Evolutionary conservation across 2,113 vertebrate species (phyloP), one percentile per base, ranked within the genome.

Genomic region (Oryzias javanicus): DNA sequence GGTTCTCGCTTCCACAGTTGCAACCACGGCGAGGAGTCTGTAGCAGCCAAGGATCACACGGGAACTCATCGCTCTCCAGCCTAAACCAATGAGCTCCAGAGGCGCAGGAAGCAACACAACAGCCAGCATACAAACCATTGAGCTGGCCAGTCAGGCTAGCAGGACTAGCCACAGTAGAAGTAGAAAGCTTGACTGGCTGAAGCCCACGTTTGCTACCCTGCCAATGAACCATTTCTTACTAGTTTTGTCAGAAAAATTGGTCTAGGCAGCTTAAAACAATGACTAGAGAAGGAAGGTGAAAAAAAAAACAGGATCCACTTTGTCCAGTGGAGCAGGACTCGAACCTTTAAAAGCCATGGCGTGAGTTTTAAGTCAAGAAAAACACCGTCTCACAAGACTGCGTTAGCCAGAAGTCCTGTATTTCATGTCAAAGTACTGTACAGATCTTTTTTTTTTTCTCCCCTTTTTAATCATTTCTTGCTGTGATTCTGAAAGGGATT

Each of bases 381-480:
- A 35, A 63, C 47, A 13, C 5, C 18, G 27, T 73, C 72, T 77
- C 74, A 79, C 74, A 69, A 76, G 79, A 89, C 86, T 86, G 80
- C 67, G 42, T 71, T 74, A 90, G 84, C 91, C 93, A 90, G 86
- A 89, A 91, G 92, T 88, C 90, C 91, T 90, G 89, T 92, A 90
- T 93, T 92, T 86, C 89, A 94, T 92, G 91, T 94, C 88, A 91
- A 93, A 94, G 93, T 95, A 95, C 93, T 96, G 94, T 94, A 94
- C 91, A 94, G 92, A 90, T 92, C 86, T 78, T 76, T 72, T 76
- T n/a, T 74, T 56, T 57, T 54, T 85, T 18, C 25, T 27, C 58
- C 76, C 56, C 42, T 86, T 88, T 89, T 89, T 81, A 90, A 89
- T 86, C 76, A 83, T 90, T 93, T 94, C 88, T 86, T 87, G 84